These are phyloP conservation scores for Psilopsiagon aymara DNA, from an alignment of 2,113 vertebrate genomes.

Conservation along the genomic window DNA sequence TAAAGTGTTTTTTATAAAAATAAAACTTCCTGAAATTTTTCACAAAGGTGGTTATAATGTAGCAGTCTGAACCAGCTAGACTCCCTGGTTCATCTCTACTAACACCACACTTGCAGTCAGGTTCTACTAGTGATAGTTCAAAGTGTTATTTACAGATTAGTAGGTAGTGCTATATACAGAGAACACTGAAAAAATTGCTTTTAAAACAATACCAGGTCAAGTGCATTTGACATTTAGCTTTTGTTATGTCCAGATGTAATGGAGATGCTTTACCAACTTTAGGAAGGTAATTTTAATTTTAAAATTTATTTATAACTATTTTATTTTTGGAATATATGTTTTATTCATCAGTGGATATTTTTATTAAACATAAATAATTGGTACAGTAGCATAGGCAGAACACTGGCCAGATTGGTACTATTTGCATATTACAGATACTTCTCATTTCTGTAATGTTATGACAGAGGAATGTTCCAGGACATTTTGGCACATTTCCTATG, in stretches of 20 bases:
- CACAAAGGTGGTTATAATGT: neutral
- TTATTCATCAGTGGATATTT: slow-evolving; percentile 53
- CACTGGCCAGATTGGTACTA: neutral
- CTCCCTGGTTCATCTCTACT: neutral
- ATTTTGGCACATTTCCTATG: slow-evolving; percentile 12
- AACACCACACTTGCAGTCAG: neutral
- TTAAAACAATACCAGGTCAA: neutral
- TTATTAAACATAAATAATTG: slow-evolving; percentile 54
- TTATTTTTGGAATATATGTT: slow-evolving; percentile 35
- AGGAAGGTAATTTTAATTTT: slow-evolving; percentile 13
- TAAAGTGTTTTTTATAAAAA: neutral
- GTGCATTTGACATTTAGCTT: neutral
- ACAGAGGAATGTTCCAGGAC: slow-evolving; percentile 33
- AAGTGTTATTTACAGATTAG: neutral
- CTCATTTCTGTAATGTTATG: slow-evolving; percentile 46
- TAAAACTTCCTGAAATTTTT: neutral
- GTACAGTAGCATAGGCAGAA: slow-evolving; percentile 46
- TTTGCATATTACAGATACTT: slow-evolving; percentile 39
- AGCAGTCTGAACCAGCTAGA: neutral
- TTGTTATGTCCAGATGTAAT: neutral
- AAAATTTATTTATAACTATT: slow-evolving; percentile 19
- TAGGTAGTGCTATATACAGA: neutral
- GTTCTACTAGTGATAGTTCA: neutral
- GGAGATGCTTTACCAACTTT: neutral
- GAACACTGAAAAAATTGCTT: neutral